Evolutionary conservation across 2,888 invertebrate genomes (phyloP).

Genomic region (Mermis nigrescens): DNA sequence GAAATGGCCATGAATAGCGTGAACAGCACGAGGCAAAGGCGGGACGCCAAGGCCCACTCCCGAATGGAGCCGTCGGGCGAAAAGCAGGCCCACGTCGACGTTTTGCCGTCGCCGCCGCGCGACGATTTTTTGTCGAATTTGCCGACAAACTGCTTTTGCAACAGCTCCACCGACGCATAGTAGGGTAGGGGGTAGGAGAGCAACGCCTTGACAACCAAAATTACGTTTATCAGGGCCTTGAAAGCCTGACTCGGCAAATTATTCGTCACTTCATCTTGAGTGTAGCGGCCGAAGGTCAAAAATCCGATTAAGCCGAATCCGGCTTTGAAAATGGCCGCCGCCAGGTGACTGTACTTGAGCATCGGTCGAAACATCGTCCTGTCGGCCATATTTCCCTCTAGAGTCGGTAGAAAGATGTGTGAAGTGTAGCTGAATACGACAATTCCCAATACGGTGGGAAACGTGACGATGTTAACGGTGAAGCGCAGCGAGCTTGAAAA

Average conservation of each 20-base stretch:
- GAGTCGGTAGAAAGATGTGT: slow-evolving; percentile 87
- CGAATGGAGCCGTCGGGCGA: slow-evolving; percentile 70
- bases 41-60: slow-evolving; percentile 82
- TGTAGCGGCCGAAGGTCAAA: slow-evolving; percentile 76
- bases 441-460: slow-evolving; percentile 90
- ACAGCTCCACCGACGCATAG: slow-evolving; percentile 87
- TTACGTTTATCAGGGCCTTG: slow-evolving; percentile 74
- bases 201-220: slow-evolving; percentile 79
- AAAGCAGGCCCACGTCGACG: slow-evolving; percentile 62
- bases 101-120: no score
- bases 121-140: slow-evolving; percentile 24
- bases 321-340: slow-evolving; percentile 77
- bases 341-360: slow-evolving; percentile 94
- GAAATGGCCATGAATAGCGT: slow-evolving; percentile 61
- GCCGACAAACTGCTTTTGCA: slow-evolving; percentile 76
- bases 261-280: slow-evolving; percentile 67
- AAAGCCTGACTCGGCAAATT: slow-evolving; percentile 79
- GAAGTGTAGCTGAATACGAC: slow-evolving; percentile 99
- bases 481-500: slow-evolving; percentile 53
- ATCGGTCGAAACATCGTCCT: slow-evolving; percentile 81
- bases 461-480: slow-evolving; percentile 79
- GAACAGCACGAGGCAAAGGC: slow-evolving; percentile 65
- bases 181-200: slow-evolving; percentile 91
- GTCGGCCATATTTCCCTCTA: slow-evolving; percentile 89
- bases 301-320: slow-evolving; percentile 51